phyloP scores from a whole-genome alignment of 2,113 vertebrate genomes.

The Myotis yumanensis region DNA sequence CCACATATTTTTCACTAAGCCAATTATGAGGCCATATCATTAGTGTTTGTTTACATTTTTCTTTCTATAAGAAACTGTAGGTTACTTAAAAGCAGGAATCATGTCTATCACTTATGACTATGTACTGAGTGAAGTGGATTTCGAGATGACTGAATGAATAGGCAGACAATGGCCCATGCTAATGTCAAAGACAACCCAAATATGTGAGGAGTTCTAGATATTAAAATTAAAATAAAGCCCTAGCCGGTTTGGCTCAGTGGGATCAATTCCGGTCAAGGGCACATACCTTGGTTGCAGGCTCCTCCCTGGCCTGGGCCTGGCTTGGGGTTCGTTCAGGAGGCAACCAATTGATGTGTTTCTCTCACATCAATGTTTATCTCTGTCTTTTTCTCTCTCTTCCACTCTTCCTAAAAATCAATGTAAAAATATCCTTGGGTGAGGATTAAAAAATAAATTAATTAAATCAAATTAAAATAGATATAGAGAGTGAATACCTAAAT shows the following conservation, averaged over 20 bases:
- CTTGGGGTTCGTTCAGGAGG: no score
- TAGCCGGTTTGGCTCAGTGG: no score
- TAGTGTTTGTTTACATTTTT: not conserved
- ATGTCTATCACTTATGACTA: not conserved
- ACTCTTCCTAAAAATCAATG: no score
- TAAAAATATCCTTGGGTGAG: no score
- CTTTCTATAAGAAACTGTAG: not conserved
- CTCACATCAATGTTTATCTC: no score
- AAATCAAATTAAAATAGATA: not conserved
- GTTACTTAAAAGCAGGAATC: not conserved
- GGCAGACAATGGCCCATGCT: not conserved
- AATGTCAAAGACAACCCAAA: not conserved
- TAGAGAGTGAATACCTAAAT: not conserved
- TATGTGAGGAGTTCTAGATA: not conserved
- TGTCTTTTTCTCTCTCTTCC: no score
- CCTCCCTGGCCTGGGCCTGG: no score
- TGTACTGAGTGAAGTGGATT: not conserved
- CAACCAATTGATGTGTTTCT: no score
- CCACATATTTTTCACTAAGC: not conserved
- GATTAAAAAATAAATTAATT: no score
- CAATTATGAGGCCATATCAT: not conserved
- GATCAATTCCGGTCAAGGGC: no score
- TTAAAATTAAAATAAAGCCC: not conserved
- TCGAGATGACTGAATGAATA: not conserved
- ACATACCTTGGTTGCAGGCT: no score